Percentiles rank a stretch among this genome's conserved stretches.
Evolutionary conservation across 2,113 vertebrate genomes (phyloP).

Genomic region (Bubo bubo): DNA sequence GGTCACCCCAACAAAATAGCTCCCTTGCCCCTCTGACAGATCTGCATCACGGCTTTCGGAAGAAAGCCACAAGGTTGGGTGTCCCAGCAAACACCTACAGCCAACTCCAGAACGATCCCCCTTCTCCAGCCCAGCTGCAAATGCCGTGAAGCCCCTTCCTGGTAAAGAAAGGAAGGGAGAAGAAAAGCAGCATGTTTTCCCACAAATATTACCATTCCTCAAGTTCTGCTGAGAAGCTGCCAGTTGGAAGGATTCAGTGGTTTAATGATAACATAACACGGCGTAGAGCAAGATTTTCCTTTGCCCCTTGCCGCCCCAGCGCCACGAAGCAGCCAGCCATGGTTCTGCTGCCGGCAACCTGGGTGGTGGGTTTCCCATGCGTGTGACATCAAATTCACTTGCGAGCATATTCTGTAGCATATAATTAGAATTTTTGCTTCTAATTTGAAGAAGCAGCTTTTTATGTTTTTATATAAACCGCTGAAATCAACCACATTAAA

Average conservation of each 20-base stretch:
- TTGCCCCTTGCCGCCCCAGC: neutral
- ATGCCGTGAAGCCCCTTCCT: fast-evolving
- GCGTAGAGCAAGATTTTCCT: neutral
- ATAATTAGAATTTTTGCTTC: neutral
- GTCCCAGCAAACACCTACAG: neutral
- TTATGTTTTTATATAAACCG: neutral
- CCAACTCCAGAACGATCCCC: fast-evolving
- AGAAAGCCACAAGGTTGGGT: fast-evolving
- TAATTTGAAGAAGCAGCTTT: neutral
- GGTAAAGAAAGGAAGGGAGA: neutral
- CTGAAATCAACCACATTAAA: slow-evolving; percentile 20
- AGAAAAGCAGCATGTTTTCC: neutral
- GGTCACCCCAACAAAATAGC: neutral
- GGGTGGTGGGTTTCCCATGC: slow-evolving; percentile 19
- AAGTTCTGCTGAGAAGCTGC: neutral
- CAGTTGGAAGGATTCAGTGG: neutral
- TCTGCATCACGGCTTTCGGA: fast-evolving
- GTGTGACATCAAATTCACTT: neutral
- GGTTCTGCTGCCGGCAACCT: neutral
- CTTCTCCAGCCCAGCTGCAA: neutral
- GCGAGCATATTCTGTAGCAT: neutral
- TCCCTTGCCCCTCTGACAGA: no score
- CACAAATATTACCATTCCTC: neutral
- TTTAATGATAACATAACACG: neutral
- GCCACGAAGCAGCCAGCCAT: neutral